phyloP scores from a whole-genome alignment of 2,888 invertebrate genomes.

The Oxytorus armatus region DNA sequence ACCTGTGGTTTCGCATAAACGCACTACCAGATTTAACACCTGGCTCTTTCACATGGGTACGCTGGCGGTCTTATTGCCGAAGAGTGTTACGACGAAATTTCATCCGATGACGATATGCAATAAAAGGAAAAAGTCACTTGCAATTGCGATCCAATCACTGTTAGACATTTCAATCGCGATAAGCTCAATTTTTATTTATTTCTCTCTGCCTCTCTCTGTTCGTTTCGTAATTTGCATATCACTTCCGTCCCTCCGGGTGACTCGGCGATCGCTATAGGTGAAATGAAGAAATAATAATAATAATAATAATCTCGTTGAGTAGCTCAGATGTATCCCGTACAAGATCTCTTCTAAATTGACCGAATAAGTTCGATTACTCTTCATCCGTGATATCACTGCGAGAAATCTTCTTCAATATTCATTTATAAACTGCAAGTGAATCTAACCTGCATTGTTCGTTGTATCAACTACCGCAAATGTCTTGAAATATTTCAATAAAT shows the following conservation, averaged over 20 bases:
- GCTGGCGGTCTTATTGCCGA: no score
- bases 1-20: no score
- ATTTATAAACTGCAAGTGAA: no score
- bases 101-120: no score
- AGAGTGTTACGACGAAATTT: no score
- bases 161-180: constrained; percentile 7
- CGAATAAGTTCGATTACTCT: no score
- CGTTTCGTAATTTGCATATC: constrained; percentile 5
- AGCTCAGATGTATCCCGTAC: background rate
- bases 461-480: no score
- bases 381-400: no score
- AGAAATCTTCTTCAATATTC: no score
- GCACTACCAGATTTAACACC: no score
- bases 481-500: background rate
- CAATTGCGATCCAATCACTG: background rate
- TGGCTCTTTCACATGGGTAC: no score
- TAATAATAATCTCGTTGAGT: background rate
- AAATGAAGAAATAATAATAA: background rate
- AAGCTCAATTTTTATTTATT: background rate
- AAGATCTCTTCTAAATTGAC: background rate
- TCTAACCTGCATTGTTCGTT: no score
- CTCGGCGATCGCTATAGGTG: background rate
- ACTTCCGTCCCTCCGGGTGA: background rate
- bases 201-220: background rate
- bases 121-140: background rate